Evolutionary conservation across 2,888 invertebrate species (phyloP), one percentile per base, ranked within the genome.

Genomic region (Emesis furor): DNA sequence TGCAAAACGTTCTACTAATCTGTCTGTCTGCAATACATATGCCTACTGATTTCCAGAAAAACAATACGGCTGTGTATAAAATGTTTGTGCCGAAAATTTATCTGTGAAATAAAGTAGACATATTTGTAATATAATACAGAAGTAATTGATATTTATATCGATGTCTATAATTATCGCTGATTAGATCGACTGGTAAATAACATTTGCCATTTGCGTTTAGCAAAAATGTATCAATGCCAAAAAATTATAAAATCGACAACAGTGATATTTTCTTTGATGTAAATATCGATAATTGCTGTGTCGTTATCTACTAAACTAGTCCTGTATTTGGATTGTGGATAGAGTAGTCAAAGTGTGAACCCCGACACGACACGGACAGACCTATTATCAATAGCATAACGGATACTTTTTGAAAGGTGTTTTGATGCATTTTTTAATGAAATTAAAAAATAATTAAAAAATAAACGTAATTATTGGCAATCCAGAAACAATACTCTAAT

Each of bases 401-500:
- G 94, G 96, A 94, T 95, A 96, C 94, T 96, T 96, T 96, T 96
- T 95, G 95, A 95, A 95, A 88, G 95, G 95, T 95, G 95, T 96
- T 96, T 96, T 96, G 95, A 96, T 93, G 95, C 96, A 95, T 96
- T 96, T 96, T 94, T 95, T 95, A 95, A 94, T 92, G 90, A 91
- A 91, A 91, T 89, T 87, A 88, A 90, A 92, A 92, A 92, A 91
- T 90, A 91, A 91, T 90, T 91, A 92, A 91, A 91, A 92, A 93
- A 92, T 92, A 93, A 94, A 93, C 91, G 91, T 94, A 95, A 95
- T 94, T 95, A 96, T 96, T 96, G 96, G 96, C 96, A 95, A 95
- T 94, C 93, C 96, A 95, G 95, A 95, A 95, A 95, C 96, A 96
- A 95, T 96, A 96, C 96, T 95, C 94, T 96, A 94, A 95, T 96